Conservation (phyloP, 2,797 vertebrate genomes). For the Pitangus sulphuratus region DNA sequence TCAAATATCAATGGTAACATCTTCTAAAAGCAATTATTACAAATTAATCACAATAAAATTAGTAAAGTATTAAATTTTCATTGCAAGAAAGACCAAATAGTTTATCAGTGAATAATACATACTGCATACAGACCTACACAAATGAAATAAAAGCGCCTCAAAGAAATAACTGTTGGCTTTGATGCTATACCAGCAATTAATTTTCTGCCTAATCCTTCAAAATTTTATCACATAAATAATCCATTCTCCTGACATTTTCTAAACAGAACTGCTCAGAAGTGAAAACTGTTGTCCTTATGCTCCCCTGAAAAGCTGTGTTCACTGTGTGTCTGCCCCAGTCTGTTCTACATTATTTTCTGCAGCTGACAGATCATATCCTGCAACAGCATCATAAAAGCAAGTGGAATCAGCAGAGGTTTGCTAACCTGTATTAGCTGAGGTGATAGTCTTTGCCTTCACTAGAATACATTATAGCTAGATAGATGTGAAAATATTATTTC, state of each 20-base stretch:
- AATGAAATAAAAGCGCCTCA: not conserved
- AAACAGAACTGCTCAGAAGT: not conserved
- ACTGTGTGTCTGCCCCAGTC: not conserved
- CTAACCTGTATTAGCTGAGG: not conserved
- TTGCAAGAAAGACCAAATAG: not conserved
- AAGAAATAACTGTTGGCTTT: not conserved
- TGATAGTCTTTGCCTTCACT: not conserved
- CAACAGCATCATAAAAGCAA: not conserved
- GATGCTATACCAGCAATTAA: not conserved
- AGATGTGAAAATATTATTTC: not conserved
- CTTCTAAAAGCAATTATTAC: not conserved
- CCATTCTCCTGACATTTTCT: not conserved
- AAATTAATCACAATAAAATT: not conserved
- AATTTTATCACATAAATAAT: not conserved
- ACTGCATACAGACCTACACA: not conserved
- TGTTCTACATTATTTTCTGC: not conserved
- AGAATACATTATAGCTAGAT: not conserved
- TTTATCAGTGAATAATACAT: not conserved
- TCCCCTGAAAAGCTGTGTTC: not conserved
- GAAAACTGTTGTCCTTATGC: not conserved
- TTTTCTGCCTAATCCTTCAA: not conserved
- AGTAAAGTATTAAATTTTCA: not conserved
- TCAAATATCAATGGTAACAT: not conserved
- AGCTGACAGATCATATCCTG: not conserved
- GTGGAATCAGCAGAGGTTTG: not conserved